Conservation (phyloP, 2,113 vertebrate species). For the Podarcis raffonei region DNA sequence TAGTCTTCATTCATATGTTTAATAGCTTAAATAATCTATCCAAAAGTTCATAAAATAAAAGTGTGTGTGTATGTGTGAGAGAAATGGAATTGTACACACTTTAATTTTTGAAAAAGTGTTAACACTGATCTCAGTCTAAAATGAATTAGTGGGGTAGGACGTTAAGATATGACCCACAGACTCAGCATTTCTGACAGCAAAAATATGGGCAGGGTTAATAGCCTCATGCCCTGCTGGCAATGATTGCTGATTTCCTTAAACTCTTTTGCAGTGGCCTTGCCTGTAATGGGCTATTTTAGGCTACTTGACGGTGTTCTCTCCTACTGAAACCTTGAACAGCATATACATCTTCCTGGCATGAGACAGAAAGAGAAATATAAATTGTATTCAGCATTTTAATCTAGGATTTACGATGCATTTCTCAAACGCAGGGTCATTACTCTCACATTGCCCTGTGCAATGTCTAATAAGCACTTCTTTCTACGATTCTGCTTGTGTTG, state of each 20-base stretch:
- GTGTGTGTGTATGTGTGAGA: too few species aligned
- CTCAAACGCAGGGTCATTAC: conserved; percentile 20
- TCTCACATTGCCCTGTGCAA: not conserved
- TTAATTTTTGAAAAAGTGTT: conserved; percentile 11
- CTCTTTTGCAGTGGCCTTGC: not conserved
- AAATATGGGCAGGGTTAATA: conserved; percentile 22
- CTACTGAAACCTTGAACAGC: conserved; percentile 8
- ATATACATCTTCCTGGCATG: not conserved
- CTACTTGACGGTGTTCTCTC: not conserved
- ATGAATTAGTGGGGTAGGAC: conserved; percentile 6
- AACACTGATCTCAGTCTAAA: conserved; percentile 46
- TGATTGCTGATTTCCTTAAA: conserved; percentile 13
- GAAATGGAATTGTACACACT: conserved; percentile 29
- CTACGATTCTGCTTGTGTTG: conserved; percentile 16
- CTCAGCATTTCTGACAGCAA: conserved; percentile 36
- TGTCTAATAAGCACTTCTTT: conserved; percentile 8
- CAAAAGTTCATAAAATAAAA: conserved; percentile 41
- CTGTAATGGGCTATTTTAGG: not conserved
- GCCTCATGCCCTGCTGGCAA: not conserved
- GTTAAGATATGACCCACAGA: conserved; percentile 37
- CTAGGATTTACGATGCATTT: conserved; percentile 28
- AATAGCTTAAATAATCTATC: conserved; percentile 44
- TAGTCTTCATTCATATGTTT: conserved; percentile 18
- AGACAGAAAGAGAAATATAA: conserved; percentile 10
- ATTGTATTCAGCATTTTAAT: conserved; percentile 25